A percentile compares a stretch with the other conserved stretches of the same genome.
These are phyloP conservation scores for Piaya cayana DNA, from an alignment of 2,113 vertebrate species.

Conservation along the genomic window DNA sequence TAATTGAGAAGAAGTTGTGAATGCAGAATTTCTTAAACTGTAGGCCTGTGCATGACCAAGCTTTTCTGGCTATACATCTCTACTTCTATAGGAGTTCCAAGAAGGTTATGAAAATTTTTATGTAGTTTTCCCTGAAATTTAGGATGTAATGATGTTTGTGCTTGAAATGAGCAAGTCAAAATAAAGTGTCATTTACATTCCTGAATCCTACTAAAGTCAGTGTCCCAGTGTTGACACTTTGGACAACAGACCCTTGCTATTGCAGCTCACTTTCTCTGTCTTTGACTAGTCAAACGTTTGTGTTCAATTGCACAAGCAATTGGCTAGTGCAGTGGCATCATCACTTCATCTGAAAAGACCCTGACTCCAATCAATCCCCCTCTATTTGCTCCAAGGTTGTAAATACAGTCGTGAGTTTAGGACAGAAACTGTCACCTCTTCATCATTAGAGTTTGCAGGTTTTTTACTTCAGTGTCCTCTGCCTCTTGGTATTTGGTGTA, in stretches of 20 bases:
- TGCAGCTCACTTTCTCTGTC: not conserved
- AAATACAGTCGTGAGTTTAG: not conserved
- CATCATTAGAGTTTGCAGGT: not conserved
- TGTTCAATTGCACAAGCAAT: not conserved
- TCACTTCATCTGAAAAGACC: not conserved
- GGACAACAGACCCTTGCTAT: not conserved
- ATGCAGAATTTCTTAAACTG: not conserved
- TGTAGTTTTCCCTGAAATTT: not conserved
- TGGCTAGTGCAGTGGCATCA: not conserved
- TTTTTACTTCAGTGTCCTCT: not conserved
- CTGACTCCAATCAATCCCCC: rapidly evolving
- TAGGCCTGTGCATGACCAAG: not conserved
- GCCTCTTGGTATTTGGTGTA: not conserved
- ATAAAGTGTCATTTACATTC: not conserved
- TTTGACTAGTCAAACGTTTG: not conserved
- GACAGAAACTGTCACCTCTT: not conserved
- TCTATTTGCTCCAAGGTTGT: not conserved
- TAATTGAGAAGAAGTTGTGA: not conserved
- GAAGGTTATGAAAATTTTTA: not conserved
- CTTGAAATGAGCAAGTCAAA: not conserved
- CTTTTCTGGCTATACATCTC: not conserved
- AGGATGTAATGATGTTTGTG: not conserved
- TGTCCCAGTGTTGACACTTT: not conserved
- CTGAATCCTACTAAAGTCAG: not conserved
- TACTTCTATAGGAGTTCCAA: not conserved